Evolutionary conservation across 2,113 vertebrate species (phyloP).

Genomic region (Leucopsar rothschildi): DNA sequence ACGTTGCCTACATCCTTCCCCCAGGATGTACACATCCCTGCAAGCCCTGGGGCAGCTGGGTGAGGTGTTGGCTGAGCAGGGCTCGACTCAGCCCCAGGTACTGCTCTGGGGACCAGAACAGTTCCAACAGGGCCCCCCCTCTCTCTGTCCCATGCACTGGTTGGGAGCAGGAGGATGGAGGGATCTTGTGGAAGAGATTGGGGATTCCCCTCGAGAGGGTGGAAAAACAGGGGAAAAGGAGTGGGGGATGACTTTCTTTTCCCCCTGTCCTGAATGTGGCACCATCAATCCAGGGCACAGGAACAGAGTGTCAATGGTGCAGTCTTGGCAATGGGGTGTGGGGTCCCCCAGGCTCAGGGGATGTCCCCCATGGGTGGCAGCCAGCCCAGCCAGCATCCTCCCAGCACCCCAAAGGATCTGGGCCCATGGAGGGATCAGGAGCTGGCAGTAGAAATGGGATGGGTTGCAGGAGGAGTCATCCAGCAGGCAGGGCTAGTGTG

Average conservation of each 20-base stretch:
- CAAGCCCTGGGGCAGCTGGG: neutral
- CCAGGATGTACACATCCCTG: fast-evolving
- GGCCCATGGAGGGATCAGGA: neutral
- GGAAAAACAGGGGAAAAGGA: neutral
- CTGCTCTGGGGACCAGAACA: neutral
- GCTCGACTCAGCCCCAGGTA: neutral
- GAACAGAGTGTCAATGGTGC: neutral
- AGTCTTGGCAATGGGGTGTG: fast-evolving
- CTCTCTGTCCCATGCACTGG: neutral
- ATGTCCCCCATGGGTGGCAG: fast-evolving
- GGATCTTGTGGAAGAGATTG: neutral
- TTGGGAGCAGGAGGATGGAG: neutral
- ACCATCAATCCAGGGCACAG: neutral
- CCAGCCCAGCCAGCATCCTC: neutral
- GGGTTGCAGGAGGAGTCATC: neutral
- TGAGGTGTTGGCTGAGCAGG: neutral
- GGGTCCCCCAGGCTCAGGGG: neutral
- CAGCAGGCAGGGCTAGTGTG: neutral
- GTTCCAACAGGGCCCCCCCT: neutral
- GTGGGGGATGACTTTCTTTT: neutral
- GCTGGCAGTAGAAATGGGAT: neutral
- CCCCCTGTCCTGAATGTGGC: neutral
- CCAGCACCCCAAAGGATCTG: neutral
- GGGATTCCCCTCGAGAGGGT: neutral
- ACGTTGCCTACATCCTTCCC: neutral